phyloP scores from a whole-genome alignment of 2,113 vertebrate genomes.

The Falco punctatus region DNA sequence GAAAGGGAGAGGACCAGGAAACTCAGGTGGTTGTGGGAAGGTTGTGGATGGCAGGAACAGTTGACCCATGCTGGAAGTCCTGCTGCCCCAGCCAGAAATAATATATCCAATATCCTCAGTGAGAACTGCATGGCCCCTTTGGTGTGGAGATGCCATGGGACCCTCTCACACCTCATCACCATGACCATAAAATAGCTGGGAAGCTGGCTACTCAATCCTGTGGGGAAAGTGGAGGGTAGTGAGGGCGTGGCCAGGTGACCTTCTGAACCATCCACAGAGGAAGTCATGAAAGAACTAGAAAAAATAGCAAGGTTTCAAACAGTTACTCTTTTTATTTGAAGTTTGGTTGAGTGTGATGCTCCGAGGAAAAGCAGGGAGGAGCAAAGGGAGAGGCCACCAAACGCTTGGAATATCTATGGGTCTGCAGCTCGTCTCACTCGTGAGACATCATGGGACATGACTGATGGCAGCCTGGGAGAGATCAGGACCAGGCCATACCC shows the following conservation, averaged over 20 bases:
- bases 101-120: not conserved
- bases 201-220: not conserved
- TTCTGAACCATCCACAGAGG: not conserved
- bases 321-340: not conserved
- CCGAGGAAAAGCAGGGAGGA: not conserved
- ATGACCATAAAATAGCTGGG: not conserved
- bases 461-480: not conserved
- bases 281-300: not conserved
- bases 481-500: not conserved
- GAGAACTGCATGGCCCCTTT: not conserved
- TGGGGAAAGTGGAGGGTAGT: not conserved
- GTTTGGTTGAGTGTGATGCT: not conserved
- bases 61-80: not conserved
- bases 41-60: not conserved
- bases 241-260: not conserved
- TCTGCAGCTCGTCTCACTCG: constrained; percentile 35
- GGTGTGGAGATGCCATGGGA: not conserved
- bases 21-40: fast-evolving
- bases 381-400: not conserved
- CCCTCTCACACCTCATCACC: not conserved
- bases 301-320: not conserved
- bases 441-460: constrained; percentile 45
- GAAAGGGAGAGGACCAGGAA: not conserved
- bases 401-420: not conserved
- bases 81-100: not conserved